Percentiles rank a stretch among this genome's conserved stretches.
Evolutionary conservation across 1,140 invertebrate species (phyloP).

Genomic region (Idris sp.): DNA sequence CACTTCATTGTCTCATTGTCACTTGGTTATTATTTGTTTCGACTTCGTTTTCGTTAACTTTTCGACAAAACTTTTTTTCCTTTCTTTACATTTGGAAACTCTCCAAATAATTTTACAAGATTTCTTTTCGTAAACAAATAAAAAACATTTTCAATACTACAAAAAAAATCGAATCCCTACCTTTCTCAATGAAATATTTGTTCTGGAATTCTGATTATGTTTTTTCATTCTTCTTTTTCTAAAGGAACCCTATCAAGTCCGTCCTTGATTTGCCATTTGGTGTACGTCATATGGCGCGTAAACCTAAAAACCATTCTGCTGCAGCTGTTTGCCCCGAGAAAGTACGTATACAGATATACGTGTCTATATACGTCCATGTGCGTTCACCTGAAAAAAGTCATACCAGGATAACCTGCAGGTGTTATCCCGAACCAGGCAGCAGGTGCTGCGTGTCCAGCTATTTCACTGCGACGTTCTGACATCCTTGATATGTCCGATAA

Average conservation of each 20-base stretch:
- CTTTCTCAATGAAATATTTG: constrained; percentile 39
- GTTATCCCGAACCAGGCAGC: constrained; percentile 48
- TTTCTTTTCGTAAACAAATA: no score
- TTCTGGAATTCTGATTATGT: constrained; percentile 22
- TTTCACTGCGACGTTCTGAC: constrained; percentile 34
- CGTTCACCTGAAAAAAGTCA: constrained; percentile 60
- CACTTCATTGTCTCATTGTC: constrained; percentile 51
- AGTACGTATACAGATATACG: constrained; percentile 8
- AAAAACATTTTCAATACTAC: no score
- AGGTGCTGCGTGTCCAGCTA: constrained; percentile 61
- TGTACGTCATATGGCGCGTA: constrained; percentile 54
- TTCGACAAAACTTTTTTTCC: no score
- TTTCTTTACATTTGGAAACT: no score
- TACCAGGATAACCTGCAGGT: constrained; percentile 54
- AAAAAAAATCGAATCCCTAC: constrained; percentile 14
- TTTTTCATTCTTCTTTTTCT: constrained; percentile 23
- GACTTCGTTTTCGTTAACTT: constrained; percentile 23
- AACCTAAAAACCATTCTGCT: constrained; percentile 33
- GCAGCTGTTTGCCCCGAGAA: constrained; percentile 44
- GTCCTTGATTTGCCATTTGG: constrained; percentile 38
- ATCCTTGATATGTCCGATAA: constrained; percentile 21
- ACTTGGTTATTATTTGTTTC: constrained; percentile 36
- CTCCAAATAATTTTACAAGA: no score
- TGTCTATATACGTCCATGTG: constrained; percentile 36
- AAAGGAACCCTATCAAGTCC: constrained; percentile 31